Evolutionary conservation across 2,797 vertebrate genomes (phyloP).

Genomic region (Smutsia gigantea): DNA sequence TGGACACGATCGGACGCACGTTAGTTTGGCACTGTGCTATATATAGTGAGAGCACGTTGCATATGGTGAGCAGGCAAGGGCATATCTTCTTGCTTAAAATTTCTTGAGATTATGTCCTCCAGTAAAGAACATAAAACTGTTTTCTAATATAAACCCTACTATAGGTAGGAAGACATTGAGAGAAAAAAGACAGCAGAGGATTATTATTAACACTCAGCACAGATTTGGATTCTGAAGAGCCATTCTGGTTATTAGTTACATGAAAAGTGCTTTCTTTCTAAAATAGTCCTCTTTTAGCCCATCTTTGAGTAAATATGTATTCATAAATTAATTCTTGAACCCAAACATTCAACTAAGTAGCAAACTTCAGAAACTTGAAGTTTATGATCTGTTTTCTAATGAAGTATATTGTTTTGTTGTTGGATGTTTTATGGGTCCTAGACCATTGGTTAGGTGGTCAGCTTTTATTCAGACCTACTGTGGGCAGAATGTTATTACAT

Average conservation of each 20-base stretch:
- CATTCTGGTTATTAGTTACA: background rate
- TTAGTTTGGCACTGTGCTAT: background rate
- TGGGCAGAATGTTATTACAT: background rate
- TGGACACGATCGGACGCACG: no score
- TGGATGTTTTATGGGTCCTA: background rate
- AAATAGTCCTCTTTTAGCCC: background rate
- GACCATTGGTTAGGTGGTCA: background rate
- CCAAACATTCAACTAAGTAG: background rate
- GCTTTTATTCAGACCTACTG: background rate
- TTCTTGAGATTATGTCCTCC: background rate
- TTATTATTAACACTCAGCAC: background rate
- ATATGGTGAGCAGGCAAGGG: background rate
- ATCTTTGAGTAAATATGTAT: background rate
- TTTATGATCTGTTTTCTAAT: background rate
- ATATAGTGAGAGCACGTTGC: background rate
- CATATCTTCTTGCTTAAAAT: conserved; percentile 43
- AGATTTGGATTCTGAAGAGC: background rate
- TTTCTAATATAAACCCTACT: background rate
- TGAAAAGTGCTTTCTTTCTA: conserved; percentile 7
- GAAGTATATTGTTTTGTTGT: background rate
- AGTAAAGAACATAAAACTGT: background rate
- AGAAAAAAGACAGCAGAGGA: background rate
- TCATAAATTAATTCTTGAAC: conserved; percentile 7
- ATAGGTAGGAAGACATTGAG: background rate
- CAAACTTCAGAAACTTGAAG: background rate